Percentiles rank a stretch among this genome's conserved stretches.
phyloP scores from a whole-genome alignment of 2,888 invertebrate genomes.

The Cepaea hortensis region DNA sequence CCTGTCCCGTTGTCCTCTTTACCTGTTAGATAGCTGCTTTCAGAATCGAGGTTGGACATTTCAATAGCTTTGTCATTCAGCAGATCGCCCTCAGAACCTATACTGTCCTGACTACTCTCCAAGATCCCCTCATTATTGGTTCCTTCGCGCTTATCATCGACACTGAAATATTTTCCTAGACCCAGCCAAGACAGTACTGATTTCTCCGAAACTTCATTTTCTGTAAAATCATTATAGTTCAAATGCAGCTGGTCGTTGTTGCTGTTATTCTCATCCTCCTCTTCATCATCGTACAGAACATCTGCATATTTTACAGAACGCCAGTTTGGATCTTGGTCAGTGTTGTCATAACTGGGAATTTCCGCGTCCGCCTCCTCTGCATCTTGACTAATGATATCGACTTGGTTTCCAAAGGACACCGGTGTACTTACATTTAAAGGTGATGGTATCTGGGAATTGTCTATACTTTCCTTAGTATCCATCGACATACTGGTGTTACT shows the following conservation, averaged over 20 bases:
- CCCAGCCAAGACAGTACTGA: not conserved
- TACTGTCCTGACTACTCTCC: not conserved
- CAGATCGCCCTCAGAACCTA: not conserved
- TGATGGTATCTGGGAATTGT: no score
- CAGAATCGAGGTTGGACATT: not conserved
- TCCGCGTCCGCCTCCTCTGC: not conserved
- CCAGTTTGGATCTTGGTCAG: not conserved
- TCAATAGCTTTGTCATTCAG: not conserved
- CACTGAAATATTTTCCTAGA: not conserved
- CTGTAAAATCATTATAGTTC: not conserved
- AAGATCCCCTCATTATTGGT: no score
- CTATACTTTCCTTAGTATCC: no score
- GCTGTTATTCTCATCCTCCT: not conserved
- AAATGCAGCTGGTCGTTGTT: not conserved
- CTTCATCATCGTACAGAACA: conserved; percentile 14
- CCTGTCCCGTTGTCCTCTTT: not conserved
- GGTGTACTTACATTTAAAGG: no score
- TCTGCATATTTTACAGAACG: not conserved
- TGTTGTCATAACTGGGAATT: not conserved
- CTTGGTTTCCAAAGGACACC: no score
- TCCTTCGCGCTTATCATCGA: not conserved
- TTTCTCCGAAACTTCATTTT: not conserved
- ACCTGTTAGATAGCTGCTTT: not conserved
- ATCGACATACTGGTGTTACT: not conserved
- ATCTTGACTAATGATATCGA: not conserved